Percentiles rank a stretch among this genome's conserved stretches.
phyloP scores from a whole-genome alignment of 1,140 invertebrate genomes.

The Neelides sp. region DNA sequence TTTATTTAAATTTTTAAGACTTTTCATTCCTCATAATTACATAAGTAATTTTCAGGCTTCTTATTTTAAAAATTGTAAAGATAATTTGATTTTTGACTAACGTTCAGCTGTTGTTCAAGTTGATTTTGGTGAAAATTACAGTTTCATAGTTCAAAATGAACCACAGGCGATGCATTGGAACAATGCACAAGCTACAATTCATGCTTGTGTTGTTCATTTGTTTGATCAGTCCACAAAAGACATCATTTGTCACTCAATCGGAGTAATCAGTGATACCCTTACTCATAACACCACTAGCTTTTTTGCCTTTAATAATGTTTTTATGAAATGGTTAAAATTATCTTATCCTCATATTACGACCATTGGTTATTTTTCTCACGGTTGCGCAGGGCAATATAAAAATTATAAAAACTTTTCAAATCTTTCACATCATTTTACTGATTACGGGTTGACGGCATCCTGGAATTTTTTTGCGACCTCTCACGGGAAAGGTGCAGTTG shows the following conservation, averaged over 20 bases:
- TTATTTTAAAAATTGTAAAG: no score
- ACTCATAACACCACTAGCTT: constrained; percentile 7
- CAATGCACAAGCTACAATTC: constrained; percentile 28
- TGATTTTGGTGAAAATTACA: constrained; percentile 31
- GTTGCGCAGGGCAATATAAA: constrained; percentile 17
- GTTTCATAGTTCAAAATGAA: constrained; percentile 22
- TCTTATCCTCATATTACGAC: neutral
- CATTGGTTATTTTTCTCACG: constrained; percentile 13
- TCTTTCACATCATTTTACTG: constrained; percentile 7
- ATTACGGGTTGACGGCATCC: constrained; percentile 29
- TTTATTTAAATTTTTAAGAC: no score
- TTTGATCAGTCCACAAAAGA: neutral
- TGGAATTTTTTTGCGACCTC: constrained; percentile 34
- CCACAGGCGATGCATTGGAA: constrained; percentile 24
- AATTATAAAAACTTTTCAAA: constrained; percentile 17
- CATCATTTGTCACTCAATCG: neutral
- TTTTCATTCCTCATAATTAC: no score
- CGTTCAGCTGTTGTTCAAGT: constrained; percentile 16
- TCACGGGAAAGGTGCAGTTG: constrained; percentile 32
- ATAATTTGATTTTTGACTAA: no score
- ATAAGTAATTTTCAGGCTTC: no score
- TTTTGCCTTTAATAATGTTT: neutral
- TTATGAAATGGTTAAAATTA: constrained; percentile 3
- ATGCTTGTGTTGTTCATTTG: constrained; percentile 24
- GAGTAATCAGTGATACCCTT: constrained; percentile 13